Conservation (phyloP, 2,113 vertebrate genomes). For the Dipodomys ordii region DNA sequence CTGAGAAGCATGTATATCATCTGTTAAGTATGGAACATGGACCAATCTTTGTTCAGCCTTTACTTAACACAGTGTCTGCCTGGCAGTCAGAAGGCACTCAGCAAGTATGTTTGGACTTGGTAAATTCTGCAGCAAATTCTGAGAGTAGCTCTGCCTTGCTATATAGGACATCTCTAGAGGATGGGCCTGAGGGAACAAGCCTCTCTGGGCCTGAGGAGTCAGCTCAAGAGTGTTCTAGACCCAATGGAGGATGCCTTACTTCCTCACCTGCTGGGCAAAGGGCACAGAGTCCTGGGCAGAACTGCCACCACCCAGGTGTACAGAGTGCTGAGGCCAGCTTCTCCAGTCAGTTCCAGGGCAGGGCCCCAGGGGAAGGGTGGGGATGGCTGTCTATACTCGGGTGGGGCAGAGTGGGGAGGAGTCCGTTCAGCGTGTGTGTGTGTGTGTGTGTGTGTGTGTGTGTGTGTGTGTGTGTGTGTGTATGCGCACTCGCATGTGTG, state of each 20-base stretch:
- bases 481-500: neutral
- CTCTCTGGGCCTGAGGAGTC: neutral
- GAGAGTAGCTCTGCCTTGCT: neutral
- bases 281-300: neutral
- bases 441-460: too few species aligned
- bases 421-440: neutral
- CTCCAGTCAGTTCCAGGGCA: constrained; percentile 37
- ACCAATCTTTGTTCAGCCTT: neutral
- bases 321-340: neutral
- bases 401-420: neutral
- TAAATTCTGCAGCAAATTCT: neutral
- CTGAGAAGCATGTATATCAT: neutral
- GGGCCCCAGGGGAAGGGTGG: neutral
- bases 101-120: neutral
- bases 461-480: neutral
- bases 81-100: neutral
- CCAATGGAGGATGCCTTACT: neutral
- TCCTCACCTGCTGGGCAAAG: neutral
- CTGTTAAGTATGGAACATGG: neutral
- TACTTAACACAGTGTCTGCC: neutral
- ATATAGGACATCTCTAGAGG: too few species aligned
- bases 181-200: neutral
- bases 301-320: neutral
- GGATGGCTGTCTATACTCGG: neutral
- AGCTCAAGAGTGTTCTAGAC: neutral